Evolutionary conservation across 2,888 invertebrate genomes (phyloP).

Genomic region (Limnephilus marmoratus): DNA sequence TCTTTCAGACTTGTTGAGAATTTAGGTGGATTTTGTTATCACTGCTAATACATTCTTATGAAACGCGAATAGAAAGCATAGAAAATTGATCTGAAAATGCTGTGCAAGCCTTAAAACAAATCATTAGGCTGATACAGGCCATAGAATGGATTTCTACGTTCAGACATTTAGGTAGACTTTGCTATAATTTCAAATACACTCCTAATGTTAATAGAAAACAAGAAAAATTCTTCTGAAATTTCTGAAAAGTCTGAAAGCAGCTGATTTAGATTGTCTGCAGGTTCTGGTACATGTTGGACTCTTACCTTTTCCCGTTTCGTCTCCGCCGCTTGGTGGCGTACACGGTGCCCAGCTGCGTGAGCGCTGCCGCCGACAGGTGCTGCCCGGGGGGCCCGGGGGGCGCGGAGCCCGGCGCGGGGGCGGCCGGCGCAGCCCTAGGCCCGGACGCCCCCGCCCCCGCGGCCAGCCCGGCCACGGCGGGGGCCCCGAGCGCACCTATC

Average conservation of each 20-base stretch:
- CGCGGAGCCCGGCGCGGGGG: constrained; percentile 71
- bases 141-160: too few species aligned
- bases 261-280: too few species aligned
- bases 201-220: not conserved
- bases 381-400: constrained; percentile 84
- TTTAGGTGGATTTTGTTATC: not conserved
- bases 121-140: too few species aligned
- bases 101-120: too few species aligned
- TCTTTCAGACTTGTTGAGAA: not conserved
- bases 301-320: constrained; percentile 97
- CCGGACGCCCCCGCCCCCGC: constrained; percentile 73
- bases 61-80: not conserved
- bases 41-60: not conserved
- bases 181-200: not conserved
- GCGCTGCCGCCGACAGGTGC: constrained; percentile 80
- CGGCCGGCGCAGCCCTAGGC: constrained; percentile 70
- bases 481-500: constrained; percentile 58
- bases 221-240: too few species aligned
- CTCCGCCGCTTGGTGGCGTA: constrained; percentile 97
- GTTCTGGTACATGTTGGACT: not conserved
- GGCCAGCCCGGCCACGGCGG: constrained; percentile 74
- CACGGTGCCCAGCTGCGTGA: constrained; percentile 96
- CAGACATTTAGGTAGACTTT: too few species aligned
- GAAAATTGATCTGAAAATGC: not conserved
- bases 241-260: not conserved